Evolutionary conservation across 2,797 vertebrate species (phyloP).

Genomic region (Cossypha heuglini): DNA sequence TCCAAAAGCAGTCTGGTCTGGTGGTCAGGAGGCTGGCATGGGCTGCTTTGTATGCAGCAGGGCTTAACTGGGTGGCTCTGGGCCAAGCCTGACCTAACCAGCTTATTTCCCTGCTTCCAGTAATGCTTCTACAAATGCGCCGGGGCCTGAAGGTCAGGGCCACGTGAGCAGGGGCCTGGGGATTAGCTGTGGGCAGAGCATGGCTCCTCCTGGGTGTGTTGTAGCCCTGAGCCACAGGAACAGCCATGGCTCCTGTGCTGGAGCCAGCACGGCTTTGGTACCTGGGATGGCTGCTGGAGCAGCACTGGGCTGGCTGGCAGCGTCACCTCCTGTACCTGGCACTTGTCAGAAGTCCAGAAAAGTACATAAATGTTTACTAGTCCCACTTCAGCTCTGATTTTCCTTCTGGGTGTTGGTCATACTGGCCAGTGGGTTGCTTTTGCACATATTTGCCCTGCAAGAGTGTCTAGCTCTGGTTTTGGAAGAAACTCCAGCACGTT

Average conservation of each 20-base stretch:
- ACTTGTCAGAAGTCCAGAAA: neutral
- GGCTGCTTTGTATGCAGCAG: neutral
- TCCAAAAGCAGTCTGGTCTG: neutral
- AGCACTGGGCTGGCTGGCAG: neutral
- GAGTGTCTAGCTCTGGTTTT: neutral
- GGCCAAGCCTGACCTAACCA: slow-evolving; percentile 23
- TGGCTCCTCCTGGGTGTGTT: neutral
- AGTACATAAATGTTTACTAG: neutral
- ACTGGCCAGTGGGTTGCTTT: neutral
- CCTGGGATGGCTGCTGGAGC: neutral
- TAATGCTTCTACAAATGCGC: neutral
- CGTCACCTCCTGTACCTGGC: neutral
- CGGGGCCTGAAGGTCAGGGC: neutral
- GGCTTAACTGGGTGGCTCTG: neutral
- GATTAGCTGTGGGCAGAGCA: neutral
- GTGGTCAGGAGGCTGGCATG: neutral
- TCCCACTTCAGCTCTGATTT: neutral
- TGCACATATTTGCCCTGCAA: neutral
- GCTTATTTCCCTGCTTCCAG: slow-evolving; percentile 1
- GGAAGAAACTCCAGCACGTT: neutral
- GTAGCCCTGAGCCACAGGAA: neutral
- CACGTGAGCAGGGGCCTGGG: neutral
- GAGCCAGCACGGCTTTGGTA: rapidly evolving
- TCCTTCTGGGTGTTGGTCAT: neutral
- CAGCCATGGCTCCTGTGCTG: rapidly evolving